Conservation (phyloP, 2,888 invertebrate species). For the Torymus aiolomorphi region DNA sequence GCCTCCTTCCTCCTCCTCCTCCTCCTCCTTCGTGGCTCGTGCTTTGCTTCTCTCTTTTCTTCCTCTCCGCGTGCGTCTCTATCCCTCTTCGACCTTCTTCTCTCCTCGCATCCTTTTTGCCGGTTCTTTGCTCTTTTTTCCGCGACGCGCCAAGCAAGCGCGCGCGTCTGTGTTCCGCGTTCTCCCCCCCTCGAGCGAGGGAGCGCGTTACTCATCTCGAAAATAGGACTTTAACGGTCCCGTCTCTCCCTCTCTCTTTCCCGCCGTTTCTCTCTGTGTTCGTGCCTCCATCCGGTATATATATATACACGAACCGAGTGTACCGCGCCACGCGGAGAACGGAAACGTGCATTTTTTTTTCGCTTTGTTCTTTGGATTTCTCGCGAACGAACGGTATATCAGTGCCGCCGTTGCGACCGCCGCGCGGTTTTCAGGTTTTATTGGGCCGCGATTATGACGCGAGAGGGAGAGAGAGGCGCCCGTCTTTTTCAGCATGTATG, state of each 20-base stretch:
- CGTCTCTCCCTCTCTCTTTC: slow-evolving; percentile 47
- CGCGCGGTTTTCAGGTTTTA: slow-evolving; percentile 36
- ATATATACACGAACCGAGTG: neutral
- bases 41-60: slow-evolving; percentile 9
- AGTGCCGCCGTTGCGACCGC: neutral
- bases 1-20: slow-evolving; percentile 49
- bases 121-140: slow-evolving; percentile 18
- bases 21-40: slow-evolving; percentile 17
- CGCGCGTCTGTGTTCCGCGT: slow-evolving; percentile 31
- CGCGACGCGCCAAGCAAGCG: neutral
- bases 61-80: neutral
- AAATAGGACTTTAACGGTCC: slow-evolving; percentile 57
- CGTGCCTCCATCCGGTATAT: slow-evolving; percentile 37
- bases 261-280: too few relatives aligned
- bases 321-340: slow-evolving; percentile 37
- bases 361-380: slow-evolving; percentile 35
- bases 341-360: slow-evolving; percentile 49
- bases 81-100: neutral
- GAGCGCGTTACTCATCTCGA: slow-evolving; percentile 56
- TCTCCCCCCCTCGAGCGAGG: slow-evolving; percentile 15
- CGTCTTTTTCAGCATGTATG: too few relatives aligned
- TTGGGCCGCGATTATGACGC: neutral
- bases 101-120: slow-evolving; percentile 21
- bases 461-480: too few relatives aligned
- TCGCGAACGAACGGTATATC: slow-evolving; percentile 31